A percentile compares a stretch with the other conserved stretches of the same genome.
Conservation (phyloP, 2,888 invertebrate species). For the Tupiocoris notatus region DNA sequence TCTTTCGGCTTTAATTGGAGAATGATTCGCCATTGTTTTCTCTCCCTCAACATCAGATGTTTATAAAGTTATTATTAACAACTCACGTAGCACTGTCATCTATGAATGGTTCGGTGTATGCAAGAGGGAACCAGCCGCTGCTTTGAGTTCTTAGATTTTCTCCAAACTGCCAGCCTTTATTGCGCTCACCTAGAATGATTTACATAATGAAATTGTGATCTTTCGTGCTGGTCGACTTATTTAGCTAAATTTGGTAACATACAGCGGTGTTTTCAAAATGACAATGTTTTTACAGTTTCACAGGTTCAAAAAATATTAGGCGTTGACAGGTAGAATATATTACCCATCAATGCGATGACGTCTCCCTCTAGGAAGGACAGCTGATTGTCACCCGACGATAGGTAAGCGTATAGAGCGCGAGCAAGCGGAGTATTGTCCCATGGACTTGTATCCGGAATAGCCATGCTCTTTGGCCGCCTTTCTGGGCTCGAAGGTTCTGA, state of each 20-base stretch:
- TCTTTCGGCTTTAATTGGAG: too few species aligned
- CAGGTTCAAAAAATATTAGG: too few species aligned
- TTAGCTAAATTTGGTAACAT: too few species aligned
- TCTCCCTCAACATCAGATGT: neutral
- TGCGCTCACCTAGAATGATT: conserved; percentile 70
- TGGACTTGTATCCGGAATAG: conserved; percentile 57
- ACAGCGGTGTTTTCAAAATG: too few species aligned
- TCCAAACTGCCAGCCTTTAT: conserved; percentile 97
- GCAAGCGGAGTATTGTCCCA: conserved; percentile 71
- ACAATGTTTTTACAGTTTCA: too few species aligned
- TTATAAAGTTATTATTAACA: neutral
- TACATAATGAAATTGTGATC: too few species aligned
- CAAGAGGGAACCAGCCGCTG: conserved; percentile 92
- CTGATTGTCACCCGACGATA: conserved; percentile 86
- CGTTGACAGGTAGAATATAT: too few species aligned
- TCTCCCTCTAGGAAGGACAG: conserved; percentile 90
- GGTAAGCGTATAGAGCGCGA: conserved; percentile 83
- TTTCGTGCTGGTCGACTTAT: too few species aligned
- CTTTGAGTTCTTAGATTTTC: conserved; percentile 88
- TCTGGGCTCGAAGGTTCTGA: conserved; percentile 44
- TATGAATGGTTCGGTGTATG: conserved; percentile 82
- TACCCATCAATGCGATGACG: conserved; percentile 76
- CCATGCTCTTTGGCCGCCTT: conserved; percentile 54
- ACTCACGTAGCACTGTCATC: conserved; percentile 54
- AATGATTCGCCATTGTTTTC: too few species aligned